Evolutionary conservation across 1,140 invertebrate genomes (phyloP).

Genomic region (Babylonia areolata): DNA sequence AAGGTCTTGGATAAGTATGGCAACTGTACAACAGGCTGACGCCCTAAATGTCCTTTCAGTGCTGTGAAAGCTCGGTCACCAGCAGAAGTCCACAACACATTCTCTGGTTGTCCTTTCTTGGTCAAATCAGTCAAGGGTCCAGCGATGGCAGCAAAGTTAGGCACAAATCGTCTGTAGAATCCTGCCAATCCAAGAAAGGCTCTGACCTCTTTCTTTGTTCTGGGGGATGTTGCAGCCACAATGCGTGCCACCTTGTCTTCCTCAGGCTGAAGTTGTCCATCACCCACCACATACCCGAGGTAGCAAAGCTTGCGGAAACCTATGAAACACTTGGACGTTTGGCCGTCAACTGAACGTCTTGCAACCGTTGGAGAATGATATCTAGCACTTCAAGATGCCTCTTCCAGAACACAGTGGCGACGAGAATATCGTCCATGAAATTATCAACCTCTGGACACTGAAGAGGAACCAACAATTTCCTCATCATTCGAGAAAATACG

Average conservation of each 20-base stretch:
- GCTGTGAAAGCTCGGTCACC: slow-evolving; percentile 18
- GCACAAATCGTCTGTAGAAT: slow-evolving; percentile 53
- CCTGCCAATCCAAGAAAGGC: slow-evolving; percentile 50
- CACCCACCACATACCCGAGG: slow-evolving; percentile 49
- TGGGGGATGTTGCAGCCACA: slow-evolving; percentile 57
- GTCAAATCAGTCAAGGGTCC: slow-evolving; percentile 50
- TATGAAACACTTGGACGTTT: slow-evolving; percentile 29
- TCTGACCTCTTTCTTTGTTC: slow-evolving; percentile 69
- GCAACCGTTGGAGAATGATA: neutral
- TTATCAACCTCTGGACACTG: neutral
- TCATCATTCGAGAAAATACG: slow-evolving; percentile 40
- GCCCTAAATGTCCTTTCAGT: slow-evolving; percentile 39
- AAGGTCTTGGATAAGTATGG: slow-evolving; percentile 66
- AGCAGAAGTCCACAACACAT: neutral
- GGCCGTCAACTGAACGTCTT: neutral
- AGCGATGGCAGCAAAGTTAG: slow-evolving; percentile 50
- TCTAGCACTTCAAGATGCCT: neutral
- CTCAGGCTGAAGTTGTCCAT: slow-evolving; percentile 62
- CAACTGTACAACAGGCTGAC: slow-evolving; percentile 50
- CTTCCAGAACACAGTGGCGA: neutral
- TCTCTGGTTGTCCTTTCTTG: slow-evolving; percentile 24
- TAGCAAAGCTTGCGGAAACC: slow-evolving; percentile 32
- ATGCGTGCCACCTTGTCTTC: slow-evolving; percentile 71
- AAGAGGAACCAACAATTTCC: slow-evolving; percentile 38
- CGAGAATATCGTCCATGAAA: neutral